Percentiles rank a stretch among this genome's conserved stretches.
Evolutionary conservation across 2,888 invertebrate species (phyloP).

Genomic region (Odontocerum albicorne): DNA sequence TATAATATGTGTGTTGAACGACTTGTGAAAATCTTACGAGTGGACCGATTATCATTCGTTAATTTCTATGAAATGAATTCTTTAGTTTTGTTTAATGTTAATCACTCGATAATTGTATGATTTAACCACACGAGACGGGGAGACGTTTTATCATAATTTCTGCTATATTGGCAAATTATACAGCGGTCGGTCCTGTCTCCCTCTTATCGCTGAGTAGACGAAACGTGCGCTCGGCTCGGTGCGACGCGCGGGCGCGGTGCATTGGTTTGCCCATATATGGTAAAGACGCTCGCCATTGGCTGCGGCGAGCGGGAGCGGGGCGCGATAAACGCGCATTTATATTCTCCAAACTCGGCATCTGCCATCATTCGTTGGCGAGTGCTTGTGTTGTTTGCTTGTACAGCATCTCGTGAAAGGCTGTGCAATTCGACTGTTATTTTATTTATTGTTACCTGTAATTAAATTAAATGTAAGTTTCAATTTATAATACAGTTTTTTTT

Average conservation of each 20-base stretch:
- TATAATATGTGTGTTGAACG: too few species aligned
- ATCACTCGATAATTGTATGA: too few species aligned
- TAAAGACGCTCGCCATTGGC: constrained; percentile 73
- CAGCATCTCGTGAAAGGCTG: constrained; percentile 48
- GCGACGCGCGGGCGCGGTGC: constrained; percentile 54
- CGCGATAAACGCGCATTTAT: constrained; percentile 60
- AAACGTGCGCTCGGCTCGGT: neutral
- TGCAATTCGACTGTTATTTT: constrained; percentile 51
- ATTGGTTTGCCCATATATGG: constrained; percentile 79
- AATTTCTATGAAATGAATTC: too few species aligned
- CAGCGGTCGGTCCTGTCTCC: too few species aligned
- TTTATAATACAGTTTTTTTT: too few species aligned
- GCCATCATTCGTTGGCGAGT: constrained; percentile 54
- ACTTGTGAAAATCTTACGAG: too few species aligned
- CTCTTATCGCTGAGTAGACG: too few species aligned
- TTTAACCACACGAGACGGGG: too few species aligned
- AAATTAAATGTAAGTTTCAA: constrained; percentile 57
- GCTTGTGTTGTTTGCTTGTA: constrained; percentile 55
- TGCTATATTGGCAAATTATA: too few species aligned
- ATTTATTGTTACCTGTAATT: constrained; percentile 55
- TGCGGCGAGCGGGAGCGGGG: constrained; percentile 50
- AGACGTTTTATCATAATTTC: too few species aligned
- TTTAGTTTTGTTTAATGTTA: too few species aligned
- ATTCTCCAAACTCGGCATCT: constrained; percentile 53
- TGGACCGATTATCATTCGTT: too few species aligned